Base-by-base conservation (phyloP, 1,140 invertebrate genomes). In the Ceratina australensis region DNA sequence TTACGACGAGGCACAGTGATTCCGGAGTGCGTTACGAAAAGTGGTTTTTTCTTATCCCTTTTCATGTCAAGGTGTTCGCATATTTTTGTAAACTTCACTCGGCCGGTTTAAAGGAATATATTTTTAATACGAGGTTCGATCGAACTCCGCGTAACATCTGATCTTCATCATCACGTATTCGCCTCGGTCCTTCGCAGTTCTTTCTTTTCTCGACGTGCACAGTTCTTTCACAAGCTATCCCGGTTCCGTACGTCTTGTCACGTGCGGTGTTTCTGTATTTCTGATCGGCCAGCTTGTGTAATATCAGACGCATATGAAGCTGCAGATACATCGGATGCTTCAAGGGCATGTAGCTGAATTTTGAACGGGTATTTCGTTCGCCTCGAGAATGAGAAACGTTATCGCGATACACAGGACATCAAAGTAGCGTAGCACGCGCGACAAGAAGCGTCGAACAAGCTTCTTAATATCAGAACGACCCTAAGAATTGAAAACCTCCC, bases 241-340 rank as follows among this genome's bases (percentile, higher is more conserved):
- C 12, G 61, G 12, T 10, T n/a, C 61, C 22, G 33, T 49, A 18
- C 20, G 33, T 59, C 57, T 26, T 33, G 28, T 47, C n/a, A 47
- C 28, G 61, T 22, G 18, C 65, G 50, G 1, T 12, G 4, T 28
- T 68, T 22, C 26, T 56, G 24, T 54, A 68, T 54, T 68, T 68
- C 33, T 68, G 52, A 33, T 26, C 50, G 57, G 3, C 24, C 24
- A 2, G 22, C 26, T 15, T 52, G n/a, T 54, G 52, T 68, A 68
- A 68, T 68, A 68, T 56, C 28, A 42, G 13, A 22, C 16, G 47
- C 47, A 67, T 18, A 26, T 52, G 13, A 56, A 54, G 50, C 33
- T 26, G n/a, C 65, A 8, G 20, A 28, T 15, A 18, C 64, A 13
- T n/a, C 13, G 2, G 56, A 3, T 10, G 56, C 56, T 24, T 15